These are phyloP conservation scores for Colletes collaris DNA, from an alignment of 2,888 invertebrate genomes.

Conservation along the genomic window DNA sequence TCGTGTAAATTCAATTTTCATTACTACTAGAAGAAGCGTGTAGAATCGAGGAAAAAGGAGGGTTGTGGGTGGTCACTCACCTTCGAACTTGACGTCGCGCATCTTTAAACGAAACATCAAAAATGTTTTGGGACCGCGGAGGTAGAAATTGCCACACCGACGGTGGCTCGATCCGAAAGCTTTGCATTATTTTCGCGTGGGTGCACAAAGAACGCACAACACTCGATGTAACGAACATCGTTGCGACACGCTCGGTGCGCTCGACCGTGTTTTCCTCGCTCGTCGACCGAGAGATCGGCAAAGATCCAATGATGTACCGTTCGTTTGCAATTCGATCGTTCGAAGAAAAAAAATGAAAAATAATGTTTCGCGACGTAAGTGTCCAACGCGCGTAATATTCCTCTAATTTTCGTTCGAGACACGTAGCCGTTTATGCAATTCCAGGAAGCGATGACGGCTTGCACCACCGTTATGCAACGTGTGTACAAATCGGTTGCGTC, in stretches of 20 bases:
- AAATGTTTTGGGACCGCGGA: not conserved
- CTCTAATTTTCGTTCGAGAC: conserved; percentile 6
- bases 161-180: not conserved
- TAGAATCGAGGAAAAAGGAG: too few species aligned
- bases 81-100: too few species aligned
- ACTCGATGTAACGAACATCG: conserved; percentile 27
- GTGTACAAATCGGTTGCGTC: conserved; percentile 6
- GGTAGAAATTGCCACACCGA: conserved; percentile 3
- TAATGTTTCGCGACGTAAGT: not conserved
- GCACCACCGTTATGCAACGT: conserved; percentile 43
- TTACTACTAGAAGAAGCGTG: too few species aligned
- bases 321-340: not conserved
- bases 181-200: conserved; percentile 25
- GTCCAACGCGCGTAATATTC: not conserved
- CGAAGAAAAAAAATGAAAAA: not conserved
- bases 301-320: too few species aligned
- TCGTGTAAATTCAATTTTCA: too few species aligned
- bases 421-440: conserved; percentile 5
- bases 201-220: conserved; percentile 36
- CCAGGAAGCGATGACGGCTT: conserved; percentile 23
- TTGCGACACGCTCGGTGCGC: conserved; percentile 26
- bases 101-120: too few species aligned
- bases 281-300: too few species aligned
- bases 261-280: conserved; percentile 25
- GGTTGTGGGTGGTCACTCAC: too few species aligned